Base-by-base conservation (phyloP, 2,888 invertebrate genomes). In the Neoitamus cyanurus region DNA sequence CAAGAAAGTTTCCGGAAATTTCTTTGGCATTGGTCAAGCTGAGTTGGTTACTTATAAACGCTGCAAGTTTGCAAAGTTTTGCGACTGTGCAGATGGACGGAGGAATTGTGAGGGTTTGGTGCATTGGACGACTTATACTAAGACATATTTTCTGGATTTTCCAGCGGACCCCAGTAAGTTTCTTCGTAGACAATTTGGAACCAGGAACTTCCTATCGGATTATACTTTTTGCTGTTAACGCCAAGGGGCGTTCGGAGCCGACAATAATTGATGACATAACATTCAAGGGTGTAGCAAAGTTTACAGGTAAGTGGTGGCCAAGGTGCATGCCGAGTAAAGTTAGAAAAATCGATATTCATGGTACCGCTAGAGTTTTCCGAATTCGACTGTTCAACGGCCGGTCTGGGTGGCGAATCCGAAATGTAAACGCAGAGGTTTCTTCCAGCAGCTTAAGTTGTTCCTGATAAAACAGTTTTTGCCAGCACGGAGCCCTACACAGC, bases 191-290 rank as follows among this genome's bases (percentile, higher is more conserved):
- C 92, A 93, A 93, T 92, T 91, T 94, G 88, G 95, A 95, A 87
- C 93, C 95, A 3, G 95, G 95, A 36, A 94, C 94, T 87, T 96
- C 94, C 90, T 97, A 95, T 92, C 93, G 95, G 88, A 95, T 97
- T 88, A 95, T 95, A 89, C 92, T 97, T 87, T 97, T 95, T 89
- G 96, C 97, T 3, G 94, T 96, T 88, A 97, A 97, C 91, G 96
- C 96, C 80, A 97, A 97, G 90, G 97, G 97, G 73, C 92, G 95
- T 85, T 97, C 97, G 88, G 97, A 97, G 87, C 95, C 97, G 37
- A 93, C 95, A 83, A 93, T 96, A 84, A 95, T 97, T 86, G 97
- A 97, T 90, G 95, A 96, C 58, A 95, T 97, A 88, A 96, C 96
- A 9, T 93, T 97, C 89, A 96, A 96, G 89, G 97, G 97, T 87